Evolutionary conservation across 37 sponge, comb jelly and placozoan genomes (phyloP), one percentile per base, ranked within the genome.

Genomic region (Eunapius fragilis): DNA sequence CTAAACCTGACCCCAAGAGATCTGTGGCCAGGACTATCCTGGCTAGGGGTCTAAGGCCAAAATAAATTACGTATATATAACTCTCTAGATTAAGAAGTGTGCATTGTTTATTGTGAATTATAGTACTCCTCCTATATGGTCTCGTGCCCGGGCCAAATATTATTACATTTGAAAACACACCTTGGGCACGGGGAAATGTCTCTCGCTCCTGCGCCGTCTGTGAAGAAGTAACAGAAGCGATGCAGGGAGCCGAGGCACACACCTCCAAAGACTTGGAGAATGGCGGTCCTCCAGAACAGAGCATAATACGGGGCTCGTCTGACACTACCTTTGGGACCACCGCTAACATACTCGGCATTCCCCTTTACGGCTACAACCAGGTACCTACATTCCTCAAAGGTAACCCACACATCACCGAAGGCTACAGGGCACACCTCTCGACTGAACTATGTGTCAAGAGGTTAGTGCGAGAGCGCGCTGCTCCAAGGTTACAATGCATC

Each of bases 321-420:
- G 34, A 70, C 25, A 25, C 68, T 0, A 82, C 86, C 37, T 74
- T 19, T 17, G 27, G 71, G 2, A 41, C 50, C 11, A 71, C 72
- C 4, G 10, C 71, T 11, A 45, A 45, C 47, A 4, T 45, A n/a
- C 83, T 82, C 68, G 94, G 91, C 12, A 87, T 92, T 17, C 90
- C 88, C 6, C 87, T 96, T 28, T 91, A 89, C 82, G 69, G 80
- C 0, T 96, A 93, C 75, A 36, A 71, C n/a, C 84, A 85, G 30
- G 71, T 94, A 19, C 97, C 97, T 2, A 10, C 80, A 31, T 94
- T 89, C 69, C 86, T 94, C 24, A 91, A 85, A 37, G 87, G 91
- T 13, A 94, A 94, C 86, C 97, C 92, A 5, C 87, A 83, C 83
- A 96, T 96, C 73, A 89, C 86, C 23, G 82, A 85, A n/a, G 97